phyloP scores from a whole-genome alignment of 2,797 vertebrate genomes.

The Iguana delicatissima region DNA sequence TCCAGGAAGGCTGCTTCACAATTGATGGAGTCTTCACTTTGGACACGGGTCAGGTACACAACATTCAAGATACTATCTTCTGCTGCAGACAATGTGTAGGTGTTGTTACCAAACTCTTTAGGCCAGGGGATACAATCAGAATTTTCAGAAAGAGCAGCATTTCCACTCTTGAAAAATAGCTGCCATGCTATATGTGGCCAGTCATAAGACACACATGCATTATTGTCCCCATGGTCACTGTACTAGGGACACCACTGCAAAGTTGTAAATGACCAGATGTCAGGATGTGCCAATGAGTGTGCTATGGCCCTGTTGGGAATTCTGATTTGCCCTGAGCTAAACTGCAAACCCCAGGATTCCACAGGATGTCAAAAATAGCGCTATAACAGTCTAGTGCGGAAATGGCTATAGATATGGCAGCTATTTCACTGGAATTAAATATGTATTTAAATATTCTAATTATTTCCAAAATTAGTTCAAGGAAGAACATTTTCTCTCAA shows the following conservation, averaged over 20 bases:
- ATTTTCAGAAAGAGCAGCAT: neutral
- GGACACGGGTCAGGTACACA: slow-evolving; percentile 82
- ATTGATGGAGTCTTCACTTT: slow-evolving; percentile 81
- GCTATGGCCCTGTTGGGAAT: too few relatives aligned
- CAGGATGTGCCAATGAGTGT: too few relatives aligned
- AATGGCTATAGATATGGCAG: neutral
- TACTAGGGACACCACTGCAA: too few relatives aligned
- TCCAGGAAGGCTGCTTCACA: slow-evolving; percentile 73
- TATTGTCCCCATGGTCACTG: too few relatives aligned
- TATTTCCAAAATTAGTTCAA: neutral
- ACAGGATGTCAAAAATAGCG: too few relatives aligned
- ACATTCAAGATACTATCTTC: neutral
- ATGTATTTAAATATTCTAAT: neutral
- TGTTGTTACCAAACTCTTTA: neutral
- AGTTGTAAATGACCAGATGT: too few relatives aligned
- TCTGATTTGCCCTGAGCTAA: too few relatives aligned
- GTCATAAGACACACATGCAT: neutral
- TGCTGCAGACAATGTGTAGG: neutral
- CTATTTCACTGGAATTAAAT: neutral
- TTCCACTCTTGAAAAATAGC: neutral
- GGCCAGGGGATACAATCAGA: neutral
- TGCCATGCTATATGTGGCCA: neutral
- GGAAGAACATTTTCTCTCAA: neutral
- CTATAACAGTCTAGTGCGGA: too few relatives aligned
- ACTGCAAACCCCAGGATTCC: too few relatives aligned